Percentiles rank a stretch among this genome's conserved stretches.
phyloP scores from a whole-genome alignment of 2,113 vertebrate genomes.

The Calonectris borealis region DNA sequence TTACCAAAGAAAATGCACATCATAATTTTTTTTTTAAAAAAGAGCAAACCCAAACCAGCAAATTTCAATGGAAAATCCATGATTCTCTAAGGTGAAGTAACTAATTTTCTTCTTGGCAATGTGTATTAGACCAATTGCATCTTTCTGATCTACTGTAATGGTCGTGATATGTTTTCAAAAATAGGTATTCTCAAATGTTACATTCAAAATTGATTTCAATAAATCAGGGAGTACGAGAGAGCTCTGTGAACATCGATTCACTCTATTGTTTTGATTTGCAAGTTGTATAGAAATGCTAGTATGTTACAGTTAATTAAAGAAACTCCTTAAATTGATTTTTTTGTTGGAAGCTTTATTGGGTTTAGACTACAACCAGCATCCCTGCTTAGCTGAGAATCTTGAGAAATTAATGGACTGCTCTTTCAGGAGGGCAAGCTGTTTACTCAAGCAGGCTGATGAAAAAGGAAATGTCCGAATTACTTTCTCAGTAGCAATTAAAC shows the following conservation, averaged over 20 bases:
- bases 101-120: background rate
- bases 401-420: constrained; percentile 2
- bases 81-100: background rate
- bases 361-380: background rate
- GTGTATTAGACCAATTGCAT: background rate
- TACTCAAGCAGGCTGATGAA: background rate
- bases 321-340: background rate
- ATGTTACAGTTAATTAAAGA: background rate
- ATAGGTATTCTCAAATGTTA: background rate
- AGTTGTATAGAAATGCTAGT: background rate
- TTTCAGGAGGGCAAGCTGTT: background rate
- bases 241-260: background rate
- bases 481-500: background rate
- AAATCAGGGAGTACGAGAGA: background rate
- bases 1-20: background rate
- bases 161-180: background rate
- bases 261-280: background rate
- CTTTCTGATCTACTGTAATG: background rate
- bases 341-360: background rate
- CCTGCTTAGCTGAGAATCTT: background rate
- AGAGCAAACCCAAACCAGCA: background rate
- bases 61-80: background rate
- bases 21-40: background rate
- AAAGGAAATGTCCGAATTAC: background rate
- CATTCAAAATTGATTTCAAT: background rate